Conservation (phyloP, 1,140 invertebrate genomes). For the Melipona quadrifasciata region DNA sequence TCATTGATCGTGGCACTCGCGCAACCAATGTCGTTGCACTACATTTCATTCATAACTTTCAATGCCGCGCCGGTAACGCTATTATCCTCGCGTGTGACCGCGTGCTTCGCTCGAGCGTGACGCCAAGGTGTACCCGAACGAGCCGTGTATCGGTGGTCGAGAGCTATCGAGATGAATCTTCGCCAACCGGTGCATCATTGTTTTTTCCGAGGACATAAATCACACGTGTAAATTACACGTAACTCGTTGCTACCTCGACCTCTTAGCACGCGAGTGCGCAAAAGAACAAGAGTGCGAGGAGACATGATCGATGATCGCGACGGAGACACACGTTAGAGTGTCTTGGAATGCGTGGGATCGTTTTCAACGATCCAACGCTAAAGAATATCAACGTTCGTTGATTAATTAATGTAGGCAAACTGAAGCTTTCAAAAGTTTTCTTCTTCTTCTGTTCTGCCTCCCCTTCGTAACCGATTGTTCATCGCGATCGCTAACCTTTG, state of each 20-base stretch:
- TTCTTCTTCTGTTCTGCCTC: too few relatives aligned
- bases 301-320: too few relatives aligned
- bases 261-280: background rate
- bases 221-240: background rate
- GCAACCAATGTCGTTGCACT: constrained; percentile 55
- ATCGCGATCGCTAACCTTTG: too few relatives aligned
- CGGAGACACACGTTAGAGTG: background rate
- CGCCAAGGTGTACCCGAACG: background rate
- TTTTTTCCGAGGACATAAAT: background rate
- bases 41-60: constrained; percentile 65
- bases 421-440: too few relatives aligned
- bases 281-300: background rate
- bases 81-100: constrained; percentile 10
- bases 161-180: background rate
- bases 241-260: too few relatives aligned
- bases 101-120: background rate
- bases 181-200: background rate
- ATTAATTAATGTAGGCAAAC: too few relatives aligned
- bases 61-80: constrained; percentile 38
- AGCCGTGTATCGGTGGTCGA: background rate
- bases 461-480: too few relatives aligned
- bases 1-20: constrained; percentile 59
- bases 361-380: background rate
- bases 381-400: background rate
- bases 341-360: background rate